Evolutionary conservation across 2,797 vertebrate species (phyloP), one percentile per base, ranked within the genome.

Genomic region (Helostoma temminkii): DNA sequence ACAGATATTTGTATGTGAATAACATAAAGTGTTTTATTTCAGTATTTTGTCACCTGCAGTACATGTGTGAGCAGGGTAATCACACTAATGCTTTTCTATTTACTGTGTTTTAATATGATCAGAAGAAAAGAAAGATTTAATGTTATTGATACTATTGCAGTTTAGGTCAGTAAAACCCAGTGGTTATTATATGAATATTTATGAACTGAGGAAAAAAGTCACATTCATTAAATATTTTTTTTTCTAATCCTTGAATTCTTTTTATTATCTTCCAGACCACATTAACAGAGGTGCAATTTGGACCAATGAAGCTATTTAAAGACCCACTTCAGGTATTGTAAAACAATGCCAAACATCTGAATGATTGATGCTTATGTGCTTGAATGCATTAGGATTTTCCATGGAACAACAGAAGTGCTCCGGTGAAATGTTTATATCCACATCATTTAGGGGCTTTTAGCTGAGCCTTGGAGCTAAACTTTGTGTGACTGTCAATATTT

Each of bases 231-330:
- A 46, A 49, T 78, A 10, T 2, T 43, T 55, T 65, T 24, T 65
- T 24, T 46, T 66, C 53, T 86, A 82, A 88, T 57, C 10, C 26
- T 26, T 69, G 57, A 74, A 12, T 80, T 79, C 52, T 56, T 85
- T 86, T 81, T 94, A 68, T 90, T 89, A 4, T 88, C 78, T 95
- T 94, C 69, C 91, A 98, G 98, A 94, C 93, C 87, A 86, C 93
- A 76, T 93, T 95, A 85, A 94, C 96, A 78, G 96, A 97, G 85
- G 96, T 99, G 93, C 96, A 96, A 84, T 98, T 99, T 92, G 98
- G 98, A 89, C 97, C 97, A 91, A 99, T 98, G 98, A 98, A 94
- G 94, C 95, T 99, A 91, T 95, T 95, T 92, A 96, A 95, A 93
- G 96, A 98, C 93, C 97, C 96, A 82, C 96, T 99, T 96, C 97